phyloP scores from a whole-genome alignment of 2,888 invertebrate genomes.

The Sesia bembeciformis region DNA sequence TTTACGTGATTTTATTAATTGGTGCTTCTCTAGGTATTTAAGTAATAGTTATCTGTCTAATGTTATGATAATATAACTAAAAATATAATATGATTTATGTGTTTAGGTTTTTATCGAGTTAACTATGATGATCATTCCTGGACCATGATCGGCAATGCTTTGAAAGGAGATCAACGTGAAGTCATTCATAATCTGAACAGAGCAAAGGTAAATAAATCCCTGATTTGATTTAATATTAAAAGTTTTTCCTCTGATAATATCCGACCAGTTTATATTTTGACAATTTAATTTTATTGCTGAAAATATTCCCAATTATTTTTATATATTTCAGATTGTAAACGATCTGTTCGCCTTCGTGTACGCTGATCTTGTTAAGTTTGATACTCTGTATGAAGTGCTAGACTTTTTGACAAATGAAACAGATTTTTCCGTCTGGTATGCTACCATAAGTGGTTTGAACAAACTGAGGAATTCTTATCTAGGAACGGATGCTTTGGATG shows the following conservation, averaged over 20 bases:
- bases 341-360: conserved; percentile 82
- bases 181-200: conserved; percentile 79
- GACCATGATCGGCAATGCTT: conserved; percentile 54
- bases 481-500: conserved; percentile 29
- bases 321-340: conserved; percentile 75
- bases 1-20: too few species aligned
- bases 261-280: too few species aligned
- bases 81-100: background rate
- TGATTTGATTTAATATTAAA: too few species aligned
- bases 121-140: conserved; percentile 76
- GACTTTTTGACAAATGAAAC: conserved; percentile 78
- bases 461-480: conserved; percentile 44
- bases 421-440: conserved; percentile 84
- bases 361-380: conserved; percentile 74
- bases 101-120: conserved; percentile 77
- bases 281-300: too few species aligned
- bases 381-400: conserved; percentile 72
- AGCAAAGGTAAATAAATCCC: conserved; percentile 73
- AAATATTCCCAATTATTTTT: background rate
- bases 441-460: conserved; percentile 71
- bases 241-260: too few species aligned
- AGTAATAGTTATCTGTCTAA: too few species aligned
- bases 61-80: too few species aligned
- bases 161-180: conserved; percentile 48
- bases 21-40: too few species aligned